Evolutionary conservation across 92 coral and sea anemone species (phyloP), one percentile per base, ranked within the genome.

Genomic region (Phenganax marumi): DNA sequence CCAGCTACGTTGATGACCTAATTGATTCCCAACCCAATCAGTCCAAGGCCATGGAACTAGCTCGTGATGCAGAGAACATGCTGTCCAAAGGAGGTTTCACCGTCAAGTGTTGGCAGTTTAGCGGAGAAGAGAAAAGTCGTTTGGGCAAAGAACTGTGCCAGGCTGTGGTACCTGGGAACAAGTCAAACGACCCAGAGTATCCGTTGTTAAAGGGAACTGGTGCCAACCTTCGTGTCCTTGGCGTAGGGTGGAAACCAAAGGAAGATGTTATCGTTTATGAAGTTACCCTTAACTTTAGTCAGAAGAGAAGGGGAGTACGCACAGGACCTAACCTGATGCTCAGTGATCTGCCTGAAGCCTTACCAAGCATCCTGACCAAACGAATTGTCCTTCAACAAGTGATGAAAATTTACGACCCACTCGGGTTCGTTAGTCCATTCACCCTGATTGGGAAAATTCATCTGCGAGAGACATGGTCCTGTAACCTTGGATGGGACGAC

Each of bases 361-460:
- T 85, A 72, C 93, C 91, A 16, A 52, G 2, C 0, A 69, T 82
- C 49, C 79, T 90, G 26, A 90, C 93, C 25, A 76, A 66, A 56
- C 79, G 89, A 85, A 90, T 88, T 16, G 91, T 90, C 17, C 79
- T 88, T 23, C 86, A 78, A 17, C 93, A 90, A 65, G 80, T 84
- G 10, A 87, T 84, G 90, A 87, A 24, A 52, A 52, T 90, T 26
- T 90, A 81, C 64, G 93, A 85, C 78, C 93, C 91, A 33, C 85
- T 91, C 48, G 90, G 93, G 62, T 25, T 91, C 10, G 89, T 88
- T 54, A 81, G 89, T 57, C 91, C 89, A 17, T 81, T 81, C 85
- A 90, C 87, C 12, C 52, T 91, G 62, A 12, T 54, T 24, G 93
- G 81, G 3, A 91, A 88, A 86, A 70, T 88, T 25, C 75, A 79